These are phyloP conservation scores for Muricea muricata DNA, from an alignment of 92 coral and sea anemone genomes.

Conservation along the genomic window DNA sequence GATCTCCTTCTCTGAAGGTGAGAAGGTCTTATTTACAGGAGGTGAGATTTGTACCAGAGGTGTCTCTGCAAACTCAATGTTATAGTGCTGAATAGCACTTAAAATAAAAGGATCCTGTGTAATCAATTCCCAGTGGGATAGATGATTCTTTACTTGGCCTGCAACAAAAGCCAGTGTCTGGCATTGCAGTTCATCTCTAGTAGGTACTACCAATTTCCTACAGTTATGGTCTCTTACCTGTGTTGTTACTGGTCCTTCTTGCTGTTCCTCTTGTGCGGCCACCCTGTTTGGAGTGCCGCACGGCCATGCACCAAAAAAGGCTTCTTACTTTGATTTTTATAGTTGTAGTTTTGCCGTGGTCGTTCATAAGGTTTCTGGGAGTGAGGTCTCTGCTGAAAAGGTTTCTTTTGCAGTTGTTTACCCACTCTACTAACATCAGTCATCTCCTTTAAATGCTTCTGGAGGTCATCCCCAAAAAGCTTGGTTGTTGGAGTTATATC, in stretches of 20 bases:
- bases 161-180: neutral
- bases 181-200: too few species aligned
- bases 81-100: conserved; percentile 7
- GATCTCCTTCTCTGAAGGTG: neutral
- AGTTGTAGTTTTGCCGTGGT: too few species aligned
- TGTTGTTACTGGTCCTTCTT: neutral
- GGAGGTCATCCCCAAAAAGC: conserved; percentile 57
- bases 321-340: too few species aligned
- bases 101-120: conserved; percentile 11
- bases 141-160: neutral
- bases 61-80: conserved; percentile 29
- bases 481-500: conserved; percentile 47
- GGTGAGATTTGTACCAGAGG: neutral
- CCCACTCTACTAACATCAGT: conserved; percentile 30
- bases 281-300: neutral
- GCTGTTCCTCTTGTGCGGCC: neutral
- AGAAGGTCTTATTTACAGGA: neutral
- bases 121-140: conserved; percentile 35
- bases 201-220: neutral
- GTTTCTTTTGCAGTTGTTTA: neutral
- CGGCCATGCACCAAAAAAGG: neutral
- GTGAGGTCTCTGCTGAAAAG: neutral
- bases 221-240: neutral
- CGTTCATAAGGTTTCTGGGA: neutral
- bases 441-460: conserved; percentile 51